phyloP scores from a whole-genome alignment of 2,797 vertebrate species.

The Ceryle rudis region DNA sequence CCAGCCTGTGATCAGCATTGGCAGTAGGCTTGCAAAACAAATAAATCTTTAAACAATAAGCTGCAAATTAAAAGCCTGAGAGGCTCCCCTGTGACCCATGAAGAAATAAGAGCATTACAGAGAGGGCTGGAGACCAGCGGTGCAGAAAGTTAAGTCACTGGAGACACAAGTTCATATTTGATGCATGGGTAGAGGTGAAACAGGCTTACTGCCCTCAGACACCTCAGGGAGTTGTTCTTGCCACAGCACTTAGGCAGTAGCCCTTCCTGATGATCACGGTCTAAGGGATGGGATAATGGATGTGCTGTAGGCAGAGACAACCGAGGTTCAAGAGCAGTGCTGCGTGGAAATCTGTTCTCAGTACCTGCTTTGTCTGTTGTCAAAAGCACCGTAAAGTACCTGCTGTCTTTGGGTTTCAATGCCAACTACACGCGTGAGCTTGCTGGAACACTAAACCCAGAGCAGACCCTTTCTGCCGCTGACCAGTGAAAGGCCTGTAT shows the following conservation, averaged over 20 bases:
- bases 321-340: background rate
- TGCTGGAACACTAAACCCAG: background rate
- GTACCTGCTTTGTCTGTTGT: background rate
- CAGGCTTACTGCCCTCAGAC: background rate
- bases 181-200: conserved; percentile 63
- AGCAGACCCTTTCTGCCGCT: background rate
- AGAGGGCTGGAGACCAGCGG: background rate
- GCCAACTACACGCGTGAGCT: accelerated
- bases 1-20: background rate
- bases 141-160: conserved; percentile 41
- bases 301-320: background rate
- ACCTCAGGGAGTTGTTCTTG: conserved; percentile 32
- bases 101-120: conserved; percentile 44
- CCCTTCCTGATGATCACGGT: background rate
- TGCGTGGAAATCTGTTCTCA: background rate
- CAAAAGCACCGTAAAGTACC: background rate
- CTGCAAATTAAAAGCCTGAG: conserved; percentile 54
- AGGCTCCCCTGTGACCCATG: conserved; percentile 7
- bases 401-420: background rate
- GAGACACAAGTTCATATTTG: conserved; percentile 49
- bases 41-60: conserved; percentile 62
- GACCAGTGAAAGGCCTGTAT: background rate
- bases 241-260: accelerated
- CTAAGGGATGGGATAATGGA: background rate
- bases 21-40: background rate